phyloP scores from a whole-genome alignment of 2,797 vertebrate genomes.

The Myoxocephalus aenaeus region DNA sequence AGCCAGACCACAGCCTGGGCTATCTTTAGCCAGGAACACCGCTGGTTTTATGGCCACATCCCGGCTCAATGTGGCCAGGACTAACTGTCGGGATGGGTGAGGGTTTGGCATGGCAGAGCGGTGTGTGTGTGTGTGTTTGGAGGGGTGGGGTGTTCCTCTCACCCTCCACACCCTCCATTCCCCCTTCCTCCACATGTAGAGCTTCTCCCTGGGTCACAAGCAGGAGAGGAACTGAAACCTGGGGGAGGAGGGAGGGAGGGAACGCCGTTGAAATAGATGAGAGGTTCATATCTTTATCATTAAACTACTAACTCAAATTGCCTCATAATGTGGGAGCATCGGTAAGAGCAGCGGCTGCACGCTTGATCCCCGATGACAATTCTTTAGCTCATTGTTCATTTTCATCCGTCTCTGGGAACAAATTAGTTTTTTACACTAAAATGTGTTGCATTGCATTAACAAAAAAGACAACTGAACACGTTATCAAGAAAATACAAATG shows the following conservation, averaged over 20 bases:
- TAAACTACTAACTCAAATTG: background rate
- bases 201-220: constrained; percentile 27
- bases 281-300: background rate
- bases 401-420: background rate
- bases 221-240: constrained; percentile 77
- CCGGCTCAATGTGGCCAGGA: constrained; percentile 40
- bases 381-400: background rate
- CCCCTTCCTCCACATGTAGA: constrained; percentile 20
- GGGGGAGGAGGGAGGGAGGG: constrained; percentile 15
- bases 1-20: constrained; percentile 64
- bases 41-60: constrained; percentile 62
- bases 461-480: background rate
- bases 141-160: constrained; percentile 32
- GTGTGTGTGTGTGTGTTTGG: background rate
- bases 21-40: constrained; percentile 69
- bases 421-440: background rate
- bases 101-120: constrained; percentile 56
- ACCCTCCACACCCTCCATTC: constrained; percentile 12
- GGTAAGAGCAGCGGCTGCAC: background rate
- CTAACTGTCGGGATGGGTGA: constrained; percentile 63
- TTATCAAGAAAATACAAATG: too few relatives aligned
- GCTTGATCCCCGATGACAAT: background rate
- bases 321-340: too few relatives aligned
- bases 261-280: constrained; percentile 10
- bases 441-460: background rate